These are phyloP conservation scores for Zoanthus gigantus DNA, from an alignment of 92 coral and sea anemone genomes.

Conservation along the genomic window DNA sequence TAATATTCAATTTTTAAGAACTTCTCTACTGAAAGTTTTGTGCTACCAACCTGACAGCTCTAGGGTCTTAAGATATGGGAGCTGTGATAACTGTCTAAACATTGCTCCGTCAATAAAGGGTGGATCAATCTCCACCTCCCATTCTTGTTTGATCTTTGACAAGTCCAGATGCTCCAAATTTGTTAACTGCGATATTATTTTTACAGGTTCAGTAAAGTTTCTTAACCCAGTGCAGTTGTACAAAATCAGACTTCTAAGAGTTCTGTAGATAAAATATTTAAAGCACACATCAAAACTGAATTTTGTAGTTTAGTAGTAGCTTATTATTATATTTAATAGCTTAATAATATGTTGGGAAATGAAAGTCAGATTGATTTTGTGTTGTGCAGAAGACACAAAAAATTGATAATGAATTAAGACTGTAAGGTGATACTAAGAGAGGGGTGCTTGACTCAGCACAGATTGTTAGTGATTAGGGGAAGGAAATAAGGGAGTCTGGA, in stretches of 20 bases:
- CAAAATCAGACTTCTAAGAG: constrained; percentile 71
- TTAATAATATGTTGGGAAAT: too few species aligned
- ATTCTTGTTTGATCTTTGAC: constrained; percentile 76
- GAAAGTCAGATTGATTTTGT: too few species aligned
- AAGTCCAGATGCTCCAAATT: constrained; percentile 79
- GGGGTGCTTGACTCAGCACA: too few species aligned
- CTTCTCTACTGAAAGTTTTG: not conserved
- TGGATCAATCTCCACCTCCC: constrained; percentile 58
- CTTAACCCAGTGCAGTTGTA: constrained; percentile 75
- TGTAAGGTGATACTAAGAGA: too few species aligned
- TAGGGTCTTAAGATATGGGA: constrained; percentile 62
- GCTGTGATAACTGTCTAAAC: constrained; percentile 49
- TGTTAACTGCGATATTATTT: constrained; percentile 60
- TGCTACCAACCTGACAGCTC: constrained; percentile 69
- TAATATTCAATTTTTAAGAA: too few species aligned
- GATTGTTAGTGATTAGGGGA: too few species aligned
- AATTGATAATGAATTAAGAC: too few species aligned
- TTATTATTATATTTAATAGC: too few species aligned
- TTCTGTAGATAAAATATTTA: constrained; percentile 34
- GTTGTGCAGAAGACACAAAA: too few species aligned
- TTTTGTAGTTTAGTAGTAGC: too few species aligned
- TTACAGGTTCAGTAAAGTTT: constrained; percentile 46
- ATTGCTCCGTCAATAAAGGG: constrained; percentile 60
- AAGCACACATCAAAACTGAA: too few species aligned
- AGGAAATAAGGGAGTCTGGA: too few species aligned